Evolutionary conservation across 2,888 invertebrate species (phyloP), one percentile per base, ranked within the genome.

Genomic region (Megastigmus dorsalis): DNA sequence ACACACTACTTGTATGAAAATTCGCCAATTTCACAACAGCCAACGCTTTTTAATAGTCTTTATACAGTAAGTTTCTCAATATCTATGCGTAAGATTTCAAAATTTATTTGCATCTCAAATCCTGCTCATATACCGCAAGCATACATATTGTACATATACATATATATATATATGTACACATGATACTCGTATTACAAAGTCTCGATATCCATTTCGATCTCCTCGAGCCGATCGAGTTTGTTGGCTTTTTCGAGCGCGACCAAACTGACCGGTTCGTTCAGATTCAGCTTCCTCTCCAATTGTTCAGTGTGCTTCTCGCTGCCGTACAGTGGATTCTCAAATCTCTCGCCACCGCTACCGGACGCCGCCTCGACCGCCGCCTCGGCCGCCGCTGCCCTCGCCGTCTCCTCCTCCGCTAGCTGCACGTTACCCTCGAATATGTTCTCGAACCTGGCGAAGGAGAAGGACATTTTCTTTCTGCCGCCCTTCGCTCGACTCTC

Each of bases 371-470:
- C 10, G n/a, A 2, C 36, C 28, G 54, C 15, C 28, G 10, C 28
- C 15, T 26, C 41, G n/a, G 7, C 5, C 30, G 13, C 18, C 9
- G 18, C 23, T 5, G 18, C 15, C 13, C 45, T 66, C n/a, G 59
- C 70, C 0, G 26, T 57, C 3, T 65, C 74, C 38, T 33, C 50
- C 3, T 76, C 76, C 0, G 80, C 79, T 7, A 87, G 79, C 33
- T 80, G 82, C 3, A 87, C 84, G 50, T 80, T 84, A n/a, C 85
- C 84, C 45, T 87, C 88, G 0, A 81, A 52, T 3, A 83, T 57
- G 55, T 88, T 88, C 67, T 88, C 86, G 59, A 88, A 88, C 26
- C 87, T 84, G 2, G 88, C 88, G 55, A 87, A 88, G n/a, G 82
- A 77, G 63, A 84, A 85, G 0, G 82, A 80, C 50, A 80, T 80